Conservation (phyloP, 2,797 vertebrate genomes). For the Echeneis naucrates region DNA sequence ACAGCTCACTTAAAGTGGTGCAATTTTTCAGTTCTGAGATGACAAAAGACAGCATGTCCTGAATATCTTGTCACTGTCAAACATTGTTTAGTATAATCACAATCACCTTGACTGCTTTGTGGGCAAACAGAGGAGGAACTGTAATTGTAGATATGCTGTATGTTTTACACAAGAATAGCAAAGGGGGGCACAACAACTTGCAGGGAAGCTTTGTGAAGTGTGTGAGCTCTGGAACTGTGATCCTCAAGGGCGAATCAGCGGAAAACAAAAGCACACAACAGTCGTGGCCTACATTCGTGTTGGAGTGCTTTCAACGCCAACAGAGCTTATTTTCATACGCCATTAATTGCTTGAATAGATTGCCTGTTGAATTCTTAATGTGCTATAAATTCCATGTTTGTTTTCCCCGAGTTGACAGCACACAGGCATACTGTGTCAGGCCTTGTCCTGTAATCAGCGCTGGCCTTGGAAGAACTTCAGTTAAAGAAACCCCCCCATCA, state of each 20-base stretch:
- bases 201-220: slow-evolving; percentile 75
- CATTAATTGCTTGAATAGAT: slow-evolving; percentile 88
- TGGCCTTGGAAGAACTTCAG: slow-evolving; percentile 75
- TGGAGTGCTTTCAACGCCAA: slow-evolving; percentile 82
- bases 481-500: slow-evolving; percentile 46
- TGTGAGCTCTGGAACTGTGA: slow-evolving; percentile 72
- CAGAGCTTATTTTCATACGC: slow-evolving; percentile 86
- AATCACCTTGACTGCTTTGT: slow-evolving; percentile 75
- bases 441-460: slow-evolving; percentile 78
- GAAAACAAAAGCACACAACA: slow-evolving; percentile 82
- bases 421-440: slow-evolving; percentile 76
- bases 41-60: slow-evolving; percentile 58
- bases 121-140: slow-evolving; percentile 69
- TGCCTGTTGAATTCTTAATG: slow-evolving; percentile 88
- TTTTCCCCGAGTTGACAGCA: slow-evolving; percentile 82
- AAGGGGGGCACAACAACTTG: slow-evolving; percentile 64
- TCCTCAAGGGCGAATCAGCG: slow-evolving; percentile 82
- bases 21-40: slow-evolving; percentile 45
- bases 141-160: slow-evolving; percentile 68
- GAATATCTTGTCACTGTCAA: slow-evolving; percentile 69
- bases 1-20: slow-evolving; percentile 56
- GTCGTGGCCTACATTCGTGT: slow-evolving; percentile 82
- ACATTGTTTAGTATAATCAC: slow-evolving; percentile 72
- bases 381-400: slow-evolving; percentile 86
- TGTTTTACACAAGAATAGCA: slow-evolving; percentile 58